phyloP scores from a whole-genome alignment of 1,140 invertebrate species.

The Neodiprion virginianus region DNA sequence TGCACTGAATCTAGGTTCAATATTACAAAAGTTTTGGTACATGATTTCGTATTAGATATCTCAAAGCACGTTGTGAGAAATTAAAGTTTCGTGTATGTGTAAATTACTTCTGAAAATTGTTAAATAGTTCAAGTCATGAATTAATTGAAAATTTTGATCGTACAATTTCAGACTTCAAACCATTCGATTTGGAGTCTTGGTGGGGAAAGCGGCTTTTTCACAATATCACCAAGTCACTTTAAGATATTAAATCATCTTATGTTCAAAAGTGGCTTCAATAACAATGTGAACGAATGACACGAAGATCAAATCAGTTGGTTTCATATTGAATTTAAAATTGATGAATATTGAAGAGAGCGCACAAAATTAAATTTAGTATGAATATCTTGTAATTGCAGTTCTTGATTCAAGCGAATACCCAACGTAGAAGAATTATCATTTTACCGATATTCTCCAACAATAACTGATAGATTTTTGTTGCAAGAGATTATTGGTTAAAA shows the following conservation, averaged over 20 bases:
- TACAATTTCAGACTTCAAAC: slow-evolving; percentile 75
- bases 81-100: slow-evolving; percentile 8
- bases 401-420: neutral
- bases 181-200: slow-evolving; percentile 87
- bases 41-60: neutral
- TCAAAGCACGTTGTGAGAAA: slow-evolving; percentile 9
- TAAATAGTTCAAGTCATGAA: neutral
- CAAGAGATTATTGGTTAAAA: neutral
- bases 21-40: slow-evolving; percentile 6
- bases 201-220: slow-evolving; percentile 85
- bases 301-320: neutral
- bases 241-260: slow-evolving; percentile 38
- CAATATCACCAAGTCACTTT: slow-evolving; percentile 78
- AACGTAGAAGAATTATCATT: neutral
- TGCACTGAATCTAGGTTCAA: too few species aligned
- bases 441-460: neutral
- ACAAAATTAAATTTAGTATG: slow-evolving; percentile 12
- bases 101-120: neutral
- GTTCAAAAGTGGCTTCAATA: neutral
- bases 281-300: neutral
- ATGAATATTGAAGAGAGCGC: neutral
- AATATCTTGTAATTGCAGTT: slow-evolving; percentile 15
- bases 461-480: neutral
- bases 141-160: slow-evolving; percentile 11
- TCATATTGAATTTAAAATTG: neutral